These are phyloP conservation scores for Anthophora plumipes DNA, from an alignment of 2,888 invertebrate genomes.

Conservation along the genomic window DNA sequence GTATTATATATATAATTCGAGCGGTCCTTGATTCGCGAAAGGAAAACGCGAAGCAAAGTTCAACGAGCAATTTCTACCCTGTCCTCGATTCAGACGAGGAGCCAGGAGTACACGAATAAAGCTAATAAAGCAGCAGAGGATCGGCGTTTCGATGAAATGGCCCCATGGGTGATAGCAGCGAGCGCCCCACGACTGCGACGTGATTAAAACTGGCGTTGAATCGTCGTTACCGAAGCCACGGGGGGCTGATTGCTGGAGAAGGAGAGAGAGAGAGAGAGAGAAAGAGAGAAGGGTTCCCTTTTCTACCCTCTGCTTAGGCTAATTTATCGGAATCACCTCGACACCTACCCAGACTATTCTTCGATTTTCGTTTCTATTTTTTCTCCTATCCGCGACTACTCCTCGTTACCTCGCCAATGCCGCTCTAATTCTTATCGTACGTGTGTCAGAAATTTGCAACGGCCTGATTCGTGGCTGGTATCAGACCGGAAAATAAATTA, in stretches of 20 bases:
- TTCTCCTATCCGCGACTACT: neutral
- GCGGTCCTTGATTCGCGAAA: neutral
- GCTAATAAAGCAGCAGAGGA: constrained; percentile 77
- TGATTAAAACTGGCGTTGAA: constrained; percentile 83
- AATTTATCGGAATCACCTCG: constrained; percentile 82
- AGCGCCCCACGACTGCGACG: constrained; percentile 74
- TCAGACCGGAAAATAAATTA: constrained; percentile 37
- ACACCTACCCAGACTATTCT: constrained; percentile 29
- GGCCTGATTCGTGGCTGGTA: constrained; percentile 40
- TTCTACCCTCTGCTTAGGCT: constrained; percentile 73
- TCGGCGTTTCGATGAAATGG: constrained; percentile 76
- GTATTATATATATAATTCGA: neutral
- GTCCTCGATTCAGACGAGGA: constrained; percentile 53
- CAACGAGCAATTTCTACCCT: constrained; percentile 28
- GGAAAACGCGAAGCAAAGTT: neutral
- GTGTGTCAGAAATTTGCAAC: constrained; percentile 38
- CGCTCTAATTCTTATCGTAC: constrained; percentile 41
- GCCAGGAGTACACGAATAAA: constrained; percentile 40
- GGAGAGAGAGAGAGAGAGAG: too few relatives aligned
- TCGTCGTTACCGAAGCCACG: constrained; percentile 76
- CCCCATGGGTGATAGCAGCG: constrained; percentile 74
- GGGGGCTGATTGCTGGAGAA: constrained; percentile 82
- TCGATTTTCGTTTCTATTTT: constrained; percentile 14
- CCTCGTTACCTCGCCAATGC: neutral
- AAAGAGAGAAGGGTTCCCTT: constrained; percentile 62